A percentile compares a stretch with the other conserved stretches of the same genome.
These are phyloP conservation scores for Muricea muricata DNA, from an alignment of 92 coral and sea anemone genomes.

Conservation along the genomic window DNA sequence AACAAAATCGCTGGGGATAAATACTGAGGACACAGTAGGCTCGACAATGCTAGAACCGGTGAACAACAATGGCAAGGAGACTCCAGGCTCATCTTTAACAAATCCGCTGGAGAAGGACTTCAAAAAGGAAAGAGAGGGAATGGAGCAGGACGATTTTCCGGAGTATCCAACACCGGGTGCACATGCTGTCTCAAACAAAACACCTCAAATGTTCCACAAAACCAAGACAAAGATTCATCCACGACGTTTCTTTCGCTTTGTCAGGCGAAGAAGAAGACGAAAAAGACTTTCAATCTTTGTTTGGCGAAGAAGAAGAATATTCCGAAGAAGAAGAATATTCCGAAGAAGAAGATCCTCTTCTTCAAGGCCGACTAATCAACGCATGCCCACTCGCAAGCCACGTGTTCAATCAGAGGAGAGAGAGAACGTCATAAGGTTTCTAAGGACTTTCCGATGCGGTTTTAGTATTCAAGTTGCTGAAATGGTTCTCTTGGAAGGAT, in stretches of 20 bases:
- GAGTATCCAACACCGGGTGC: neutral
- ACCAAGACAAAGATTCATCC: neutral
- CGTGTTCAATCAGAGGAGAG: neutral
- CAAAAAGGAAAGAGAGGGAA: neutral
- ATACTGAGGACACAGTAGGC: too few relatives aligned
- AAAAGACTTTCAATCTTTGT: neutral
- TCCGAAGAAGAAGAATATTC: neutral
- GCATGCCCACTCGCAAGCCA: too few relatives aligned
- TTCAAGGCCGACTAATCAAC: too few relatives aligned
- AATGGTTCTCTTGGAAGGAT: neutral
- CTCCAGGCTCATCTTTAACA: neutral
- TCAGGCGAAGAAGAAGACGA: neutral
- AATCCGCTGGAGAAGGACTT: neutral
- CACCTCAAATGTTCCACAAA: neutral
- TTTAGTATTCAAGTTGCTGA: neutral
- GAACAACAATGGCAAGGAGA: neutral
- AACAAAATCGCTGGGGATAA: too few relatives aligned
- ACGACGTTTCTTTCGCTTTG: neutral
- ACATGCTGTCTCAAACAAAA: neutral
- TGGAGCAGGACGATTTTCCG: neutral
- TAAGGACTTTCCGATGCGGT: neutral
- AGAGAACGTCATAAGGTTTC: neutral
- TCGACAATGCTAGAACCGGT: too few relatives aligned
- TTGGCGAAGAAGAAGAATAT: neutral
- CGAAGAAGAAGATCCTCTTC: neutral